A percentile compares a stretch with the other conserved stretches of the same genome.
Evolutionary conservation across 2,888 invertebrate species (phyloP).

Genomic region (Holacanthella duospinosa): DNA sequence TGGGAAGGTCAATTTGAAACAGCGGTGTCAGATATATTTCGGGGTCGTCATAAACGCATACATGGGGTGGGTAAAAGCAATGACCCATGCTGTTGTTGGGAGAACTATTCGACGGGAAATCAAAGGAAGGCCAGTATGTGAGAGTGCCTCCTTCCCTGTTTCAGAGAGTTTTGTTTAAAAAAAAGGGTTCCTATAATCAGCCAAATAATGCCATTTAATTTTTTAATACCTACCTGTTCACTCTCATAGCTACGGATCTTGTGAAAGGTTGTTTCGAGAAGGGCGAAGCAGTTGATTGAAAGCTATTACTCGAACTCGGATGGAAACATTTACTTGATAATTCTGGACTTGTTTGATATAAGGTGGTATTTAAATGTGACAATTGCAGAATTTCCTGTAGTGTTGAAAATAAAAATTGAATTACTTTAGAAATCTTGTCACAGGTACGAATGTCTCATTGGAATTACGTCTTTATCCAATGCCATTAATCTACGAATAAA

Average conservation of each 20-base stretch:
- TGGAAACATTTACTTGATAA: conserved; percentile 14
- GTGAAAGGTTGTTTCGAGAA: conserved; percentile 11
- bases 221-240: conserved; percentile 28
- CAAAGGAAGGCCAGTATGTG: conserved; percentile 34
- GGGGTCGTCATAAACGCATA: conserved; percentile 35
- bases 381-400: conserved; percentile 23
- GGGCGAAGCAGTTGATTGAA: conserved; percentile 15
- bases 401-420: neutral
- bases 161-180: neutral
- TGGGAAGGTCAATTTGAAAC: conserved; percentile 25
- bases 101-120: conserved; percentile 24
- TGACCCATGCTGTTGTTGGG: conserved; percentile 23
- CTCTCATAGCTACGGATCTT: conserved; percentile 19
- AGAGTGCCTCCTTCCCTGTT: conserved; percentile 33
- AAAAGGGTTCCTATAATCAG: too few species aligned
- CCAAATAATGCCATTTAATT: too few species aligned
- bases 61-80: conserved; percentile 36
- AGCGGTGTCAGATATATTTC: conserved; percentile 27
- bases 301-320: conserved; percentile 15
- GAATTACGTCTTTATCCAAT: conserved; percentile 12
- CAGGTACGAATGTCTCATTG: neutral
- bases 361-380: conserved; percentile 25
- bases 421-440: neutral
- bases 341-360: conserved; percentile 14
- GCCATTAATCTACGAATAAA: conserved; percentile 24